A percentile compares a stretch with the other conserved stretches of the same genome.
phyloP scores from a whole-genome alignment of 2,888 invertebrate genomes.

The Eumacrocentrus americanus region DNA sequence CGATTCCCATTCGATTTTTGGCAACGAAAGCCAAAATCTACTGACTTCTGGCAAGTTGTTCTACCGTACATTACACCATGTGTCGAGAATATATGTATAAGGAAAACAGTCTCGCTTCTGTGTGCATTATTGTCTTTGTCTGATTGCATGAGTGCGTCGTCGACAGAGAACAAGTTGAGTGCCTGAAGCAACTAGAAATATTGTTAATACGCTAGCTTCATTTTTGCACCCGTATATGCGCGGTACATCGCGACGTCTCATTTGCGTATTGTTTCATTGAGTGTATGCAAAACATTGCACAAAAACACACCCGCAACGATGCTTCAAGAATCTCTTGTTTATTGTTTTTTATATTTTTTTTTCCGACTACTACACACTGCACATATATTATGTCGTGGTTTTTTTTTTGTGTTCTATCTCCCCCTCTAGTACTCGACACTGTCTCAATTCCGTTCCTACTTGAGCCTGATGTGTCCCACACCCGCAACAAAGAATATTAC shows the following conservation, averaged over 20 bases:
- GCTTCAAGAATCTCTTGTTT: no score
- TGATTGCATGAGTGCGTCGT: no score
- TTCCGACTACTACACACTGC: neutral
- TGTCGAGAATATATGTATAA: no score
- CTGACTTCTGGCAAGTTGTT: neutral
- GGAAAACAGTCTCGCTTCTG: no score
- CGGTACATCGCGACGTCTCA: constrained; percentile 1
- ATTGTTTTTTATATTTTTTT: neutral
- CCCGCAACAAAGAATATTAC: no score
- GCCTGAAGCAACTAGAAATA: no score
- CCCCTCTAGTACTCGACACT: neutral
- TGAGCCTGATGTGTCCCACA: neutral
- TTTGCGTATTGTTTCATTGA: constrained; percentile 11
- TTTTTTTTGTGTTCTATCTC: constrained; percentile 6
- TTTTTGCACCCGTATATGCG: neutral
- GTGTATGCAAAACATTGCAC: neutral
- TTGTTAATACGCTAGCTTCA: neutral
- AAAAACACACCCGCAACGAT: neutral
- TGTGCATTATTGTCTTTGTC: no score
- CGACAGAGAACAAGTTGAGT: no score
- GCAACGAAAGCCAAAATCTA: constrained; percentile 35
- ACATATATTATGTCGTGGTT: constrained; percentile 10
- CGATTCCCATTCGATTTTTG: constrained; percentile 45
- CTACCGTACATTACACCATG: neutral
- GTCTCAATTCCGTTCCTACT: neutral